A percentile compares a stretch with the other conserved stretches of the same genome.
Evolutionary conservation across 2,888 invertebrate genomes (phyloP).

Genomic region (Scaptomyza caliginosa): DNA sequence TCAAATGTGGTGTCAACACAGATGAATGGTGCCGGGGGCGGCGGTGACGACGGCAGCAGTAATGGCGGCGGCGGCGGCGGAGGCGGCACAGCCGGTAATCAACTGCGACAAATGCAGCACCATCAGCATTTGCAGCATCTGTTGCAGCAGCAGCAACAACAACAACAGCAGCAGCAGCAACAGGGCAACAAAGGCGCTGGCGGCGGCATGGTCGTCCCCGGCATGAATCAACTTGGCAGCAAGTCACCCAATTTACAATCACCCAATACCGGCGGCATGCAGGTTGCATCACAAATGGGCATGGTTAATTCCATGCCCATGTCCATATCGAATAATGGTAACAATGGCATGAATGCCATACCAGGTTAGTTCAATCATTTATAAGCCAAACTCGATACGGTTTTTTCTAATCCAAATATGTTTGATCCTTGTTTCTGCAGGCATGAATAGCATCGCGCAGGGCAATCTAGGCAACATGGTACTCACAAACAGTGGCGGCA

Average conservation of each 20-base stretch:
- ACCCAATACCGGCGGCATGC: constrained; percentile 91
- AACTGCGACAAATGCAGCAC: constrained; percentile 85
- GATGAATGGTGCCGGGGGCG: constrained; percentile 87
- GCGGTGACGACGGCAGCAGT: constrained; percentile 70
- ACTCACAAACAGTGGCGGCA: constrained; percentile 90
- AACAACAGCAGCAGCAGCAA: constrained; percentile 54
- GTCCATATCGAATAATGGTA: constrained; percentile 90
- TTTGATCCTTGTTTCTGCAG: constrained; percentile 81
- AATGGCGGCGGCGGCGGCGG: constrained; percentile 32
- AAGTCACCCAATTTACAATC: constrained; percentile 94
- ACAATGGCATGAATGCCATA: constrained; percentile 89
- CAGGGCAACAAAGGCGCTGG: constrained; percentile 78
- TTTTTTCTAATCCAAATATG: no score
- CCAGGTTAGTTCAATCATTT: constrained; percentile 88
- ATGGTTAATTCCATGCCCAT: constrained; percentile 88
- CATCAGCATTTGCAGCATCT: constrained; percentile 88
- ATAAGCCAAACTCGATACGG: no score
- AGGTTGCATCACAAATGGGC: constrained; percentile 88
- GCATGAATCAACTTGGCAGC: constrained; percentile 90
- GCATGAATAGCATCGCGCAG: constrained; percentile 87
- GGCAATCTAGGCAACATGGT: constrained; percentile 89
- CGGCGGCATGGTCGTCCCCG: constrained; percentile 85
- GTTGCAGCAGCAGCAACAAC: constrained; percentile 85
- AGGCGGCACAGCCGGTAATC: constrained; percentile 54
- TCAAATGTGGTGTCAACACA: constrained; percentile 86